A percentile compares a stretch with the other conserved stretches of the same genome.
These are phyloP conservation scores for Oreotrochilus melanogaster DNA, from an alignment of 2,113 vertebrate genomes.

Conservation along the genomic window DNA sequence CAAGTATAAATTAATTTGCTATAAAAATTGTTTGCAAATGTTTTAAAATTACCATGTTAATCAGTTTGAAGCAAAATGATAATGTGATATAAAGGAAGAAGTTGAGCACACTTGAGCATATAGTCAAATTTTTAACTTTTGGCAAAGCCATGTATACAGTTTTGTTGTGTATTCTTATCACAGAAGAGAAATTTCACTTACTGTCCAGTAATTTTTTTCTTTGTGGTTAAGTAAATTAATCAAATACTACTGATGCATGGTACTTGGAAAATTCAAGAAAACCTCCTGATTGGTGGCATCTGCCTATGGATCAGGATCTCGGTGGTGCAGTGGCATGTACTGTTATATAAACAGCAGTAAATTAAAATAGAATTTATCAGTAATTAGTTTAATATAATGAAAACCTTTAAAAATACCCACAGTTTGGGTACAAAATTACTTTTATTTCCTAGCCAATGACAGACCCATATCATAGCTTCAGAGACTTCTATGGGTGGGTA, in stretches of 20 bases:
- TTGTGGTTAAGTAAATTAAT: neutral
- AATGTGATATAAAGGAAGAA: neutral
- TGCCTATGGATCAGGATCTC: neutral
- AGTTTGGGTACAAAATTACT: neutral
- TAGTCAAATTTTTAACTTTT: no score
- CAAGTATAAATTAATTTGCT: neutral
- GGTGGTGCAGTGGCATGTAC: neutral
- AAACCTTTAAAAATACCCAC: neutral
- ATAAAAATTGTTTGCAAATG: neutral
- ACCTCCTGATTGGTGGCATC: neutral
- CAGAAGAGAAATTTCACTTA: neutral
- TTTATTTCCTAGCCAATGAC: neutral
- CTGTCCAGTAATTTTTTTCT: neutral
- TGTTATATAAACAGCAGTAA: neutral
- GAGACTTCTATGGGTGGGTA: neutral
- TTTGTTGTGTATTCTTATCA: neutral
- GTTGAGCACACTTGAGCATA: neutral
- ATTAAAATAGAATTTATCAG: neutral
- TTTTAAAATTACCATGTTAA: neutral
- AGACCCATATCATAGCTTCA: neutral
- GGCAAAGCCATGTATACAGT: neutral
- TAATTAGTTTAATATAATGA: neutral
- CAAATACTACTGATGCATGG: neutral
- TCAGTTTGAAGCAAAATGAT: neutral
- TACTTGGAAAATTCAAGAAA: neutral